Conservation (phyloP, 2,113 vertebrate species). For the Otus sunia region DNA sequence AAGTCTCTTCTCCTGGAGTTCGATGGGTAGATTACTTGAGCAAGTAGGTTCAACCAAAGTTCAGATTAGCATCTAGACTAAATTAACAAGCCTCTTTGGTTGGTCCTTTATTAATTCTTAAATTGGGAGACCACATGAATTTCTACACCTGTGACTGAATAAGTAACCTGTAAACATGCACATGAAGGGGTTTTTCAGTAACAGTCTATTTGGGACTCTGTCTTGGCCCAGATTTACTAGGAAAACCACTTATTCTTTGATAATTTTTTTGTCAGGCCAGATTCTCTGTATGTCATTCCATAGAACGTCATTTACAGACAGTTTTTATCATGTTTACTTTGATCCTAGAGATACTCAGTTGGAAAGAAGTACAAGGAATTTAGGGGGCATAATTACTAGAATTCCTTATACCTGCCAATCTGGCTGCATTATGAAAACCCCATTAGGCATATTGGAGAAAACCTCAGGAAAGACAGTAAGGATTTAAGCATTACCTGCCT, state of each 20-base stretch:
- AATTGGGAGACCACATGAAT: background rate
- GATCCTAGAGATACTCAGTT: background rate
- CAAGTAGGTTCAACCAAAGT: background rate
- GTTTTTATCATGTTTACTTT: background rate
- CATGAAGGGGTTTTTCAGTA: background rate
- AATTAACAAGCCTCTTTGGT: background rate
- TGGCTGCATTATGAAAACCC: background rate
- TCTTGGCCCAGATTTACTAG: background rate
- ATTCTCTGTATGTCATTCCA: background rate
- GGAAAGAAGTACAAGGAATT: background rate
- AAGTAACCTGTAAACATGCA: background rate
- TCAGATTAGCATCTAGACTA: conserved; percentile 43
- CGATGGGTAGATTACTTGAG: background rate
- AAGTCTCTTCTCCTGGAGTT: background rate
- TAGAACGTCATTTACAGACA: background rate
- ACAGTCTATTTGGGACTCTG: background rate
- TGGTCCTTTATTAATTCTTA: background rate
- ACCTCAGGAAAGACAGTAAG: background rate
- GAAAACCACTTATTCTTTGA: background rate
- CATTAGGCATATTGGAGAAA: background rate
- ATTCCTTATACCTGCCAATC: background rate
- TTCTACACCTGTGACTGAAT: background rate
- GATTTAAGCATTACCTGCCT: background rate
- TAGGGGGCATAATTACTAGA: background rate
- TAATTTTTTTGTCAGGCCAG: background rate